Base-by-base conservation (phyloP, 1,140 invertebrate genomes). In the Drosophila bocki region DNA sequence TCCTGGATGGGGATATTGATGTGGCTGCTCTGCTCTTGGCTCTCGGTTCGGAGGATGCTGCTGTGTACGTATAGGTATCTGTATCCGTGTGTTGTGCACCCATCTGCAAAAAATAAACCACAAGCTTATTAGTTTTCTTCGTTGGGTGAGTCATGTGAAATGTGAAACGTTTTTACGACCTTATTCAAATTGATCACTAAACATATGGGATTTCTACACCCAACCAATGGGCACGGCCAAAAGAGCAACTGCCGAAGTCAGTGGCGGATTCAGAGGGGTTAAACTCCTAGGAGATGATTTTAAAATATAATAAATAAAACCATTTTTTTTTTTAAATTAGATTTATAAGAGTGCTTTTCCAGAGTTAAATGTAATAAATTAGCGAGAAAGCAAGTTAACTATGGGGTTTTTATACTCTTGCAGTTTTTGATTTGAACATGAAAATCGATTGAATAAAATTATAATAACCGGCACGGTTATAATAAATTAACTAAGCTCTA, bases 101-200 rank as follows among this genome's bases (percentile, higher is more conserved):
- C 83, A 87, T 87, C 83, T 87, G 83, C 47, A 88, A 88, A 65
- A 68, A 41, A 22, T 33, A 32, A 58, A 44, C 35, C 45, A 58
- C 33, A 45, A 58, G 29, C 57, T 53, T 37, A 37, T 70, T 33
- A 56, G 48, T 37, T 42, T 54, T 29, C 42, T 50, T 62, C n/a
- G 26, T 3, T 3, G 26, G 17, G 29, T 87, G 83, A 88, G 71
- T 87, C 84, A 87, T 63, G 63, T 39, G 56, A 47, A 77, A 69
- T 80, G 83, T 86, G 65, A 86, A 87, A 86, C 64, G 81, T 35
- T 64, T 84, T 84, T 81, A 69, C 41, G 62, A 59, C 56, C 48
- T 59, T 57, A 67, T 82, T 78, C 75, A 77, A 83, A 85, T 81
- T 60, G 42, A 69, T 70, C 51, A 51, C 69, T 68, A 67, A 80